A percentile compares a stretch with the other conserved stretches of the same genome.
Evolutionary conservation across 2,797 vertebrate genomes (phyloP).

Genomic region (Enteromius trimaculatus): DNA sequence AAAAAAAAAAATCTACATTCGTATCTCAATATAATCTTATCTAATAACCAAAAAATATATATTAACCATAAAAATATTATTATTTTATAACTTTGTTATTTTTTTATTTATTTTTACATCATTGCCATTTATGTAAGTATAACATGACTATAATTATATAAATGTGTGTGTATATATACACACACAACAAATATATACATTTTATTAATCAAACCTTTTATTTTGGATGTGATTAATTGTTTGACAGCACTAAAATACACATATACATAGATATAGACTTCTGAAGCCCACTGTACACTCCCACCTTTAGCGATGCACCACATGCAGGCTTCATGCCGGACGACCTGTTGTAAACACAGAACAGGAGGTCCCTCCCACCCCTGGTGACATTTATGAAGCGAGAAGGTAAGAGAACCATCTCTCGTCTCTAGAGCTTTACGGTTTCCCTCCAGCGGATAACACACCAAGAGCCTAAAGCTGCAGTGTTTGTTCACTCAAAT

Average conservation of each 20-base stretch:
- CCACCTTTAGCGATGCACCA: neutral
- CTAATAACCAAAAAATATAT: neutral
- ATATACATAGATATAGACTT: neutral
- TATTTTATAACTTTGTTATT: neutral
- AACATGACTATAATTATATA: neutral
- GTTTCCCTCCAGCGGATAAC: slow-evolving; percentile 43
- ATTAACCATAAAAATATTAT: neutral
- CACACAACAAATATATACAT: no score
- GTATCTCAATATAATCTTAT: no score
- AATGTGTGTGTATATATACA: neutral
- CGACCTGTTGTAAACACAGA: slow-evolving; percentile 23
- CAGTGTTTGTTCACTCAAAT: slow-evolving; percentile 70
- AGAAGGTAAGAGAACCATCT: slow-evolving; percentile 73
- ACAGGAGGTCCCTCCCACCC: slow-evolving; percentile 6
- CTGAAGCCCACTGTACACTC: neutral
- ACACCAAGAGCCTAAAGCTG: slow-evolving; percentile 2
- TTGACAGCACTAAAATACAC: no score
- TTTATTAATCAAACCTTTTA: no score
- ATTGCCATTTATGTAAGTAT: neutral
- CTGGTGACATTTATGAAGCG: slow-evolving; percentile 75
- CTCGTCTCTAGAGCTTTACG: slow-evolving; percentile 58
- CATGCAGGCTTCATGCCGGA: neutral
- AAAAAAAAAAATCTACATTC: no score
- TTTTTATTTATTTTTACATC: neutral
- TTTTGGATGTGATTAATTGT: no score